Percentiles rank a stretch among this genome's conserved stretches.
Conservation (phyloP, 1,140 invertebrate species). For the Phenacoccus solenopsis region DNA sequence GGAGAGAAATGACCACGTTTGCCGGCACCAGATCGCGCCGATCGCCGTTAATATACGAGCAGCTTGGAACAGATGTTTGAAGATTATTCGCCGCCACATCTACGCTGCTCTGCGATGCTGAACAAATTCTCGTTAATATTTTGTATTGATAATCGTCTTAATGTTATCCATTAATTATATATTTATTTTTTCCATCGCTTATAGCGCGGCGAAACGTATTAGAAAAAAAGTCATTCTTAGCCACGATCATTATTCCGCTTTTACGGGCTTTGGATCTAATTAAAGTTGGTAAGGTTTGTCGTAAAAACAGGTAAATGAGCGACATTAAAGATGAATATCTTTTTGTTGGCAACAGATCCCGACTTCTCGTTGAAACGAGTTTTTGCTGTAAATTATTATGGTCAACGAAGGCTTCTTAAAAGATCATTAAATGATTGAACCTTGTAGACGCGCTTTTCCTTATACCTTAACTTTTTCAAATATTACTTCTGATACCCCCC, state of each 20-base stretch:
- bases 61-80: background rate
- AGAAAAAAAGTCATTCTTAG: background rate
- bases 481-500: background rate
- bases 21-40: background rate
- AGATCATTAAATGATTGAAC: slow-evolving; percentile 18
- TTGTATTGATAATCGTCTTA: slow-evolving; percentile 3
- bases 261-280: slow-evolving; percentile 10
- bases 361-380: slow-evolving; percentile 2
- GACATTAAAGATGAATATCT: slow-evolving; percentile 13
- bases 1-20: background rate
- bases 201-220: background rate
- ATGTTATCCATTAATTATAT: slow-evolving; percentile 3
- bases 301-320: slow-evolving; percentile 16
- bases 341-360: slow-evolving; percentile 14
- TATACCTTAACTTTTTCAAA: background rate
- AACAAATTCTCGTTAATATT: slow-evolving; percentile 3
- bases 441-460: slow-evolving; percentile 7
- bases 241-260: background rate
- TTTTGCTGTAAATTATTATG: slow-evolving; percentile 16
- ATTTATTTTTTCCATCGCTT: background rate
- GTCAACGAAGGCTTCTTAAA: slow-evolving; percentile 13
- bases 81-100: background rate
- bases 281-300: slow-evolving; percentile 7
- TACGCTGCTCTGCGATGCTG: too few relatives aligned
- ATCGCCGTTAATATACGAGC: background rate